A percentile compares a stretch with the other conserved stretches of the same genome.
phyloP scores from a whole-genome alignment of 2,113 vertebrate genomes.

The Phodopus roborovskii region DNA sequence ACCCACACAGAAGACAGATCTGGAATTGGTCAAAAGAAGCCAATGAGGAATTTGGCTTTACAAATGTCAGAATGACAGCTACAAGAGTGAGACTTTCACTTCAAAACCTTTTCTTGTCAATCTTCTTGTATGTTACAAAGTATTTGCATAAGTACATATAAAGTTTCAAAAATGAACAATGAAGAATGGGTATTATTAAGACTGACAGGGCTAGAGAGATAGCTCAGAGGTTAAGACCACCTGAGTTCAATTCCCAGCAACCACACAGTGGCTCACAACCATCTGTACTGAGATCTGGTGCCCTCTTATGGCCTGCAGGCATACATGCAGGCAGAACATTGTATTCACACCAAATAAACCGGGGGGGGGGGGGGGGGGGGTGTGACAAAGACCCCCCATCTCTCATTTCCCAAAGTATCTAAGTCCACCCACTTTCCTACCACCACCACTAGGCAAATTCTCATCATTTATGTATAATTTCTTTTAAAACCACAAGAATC shows the following conservation, averaged over 20 bases:
- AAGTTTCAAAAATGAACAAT: neutral
- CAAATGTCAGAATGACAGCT: neutral
- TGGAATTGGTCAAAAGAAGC: neutral
- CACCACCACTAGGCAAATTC: neutral
- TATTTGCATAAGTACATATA: neutral
- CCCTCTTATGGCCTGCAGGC: no score
- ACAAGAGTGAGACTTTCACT: neutral
- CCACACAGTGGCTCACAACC: no score
- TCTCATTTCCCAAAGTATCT: neutral
- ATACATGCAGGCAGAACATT: no score
- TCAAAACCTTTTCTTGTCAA: neutral
- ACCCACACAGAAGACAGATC: neutral
- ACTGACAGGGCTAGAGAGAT: no score
- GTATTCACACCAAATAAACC: no score
- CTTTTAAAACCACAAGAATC: slow-evolving; percentile 11
- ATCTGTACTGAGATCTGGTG: no score
- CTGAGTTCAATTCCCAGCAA: no score
- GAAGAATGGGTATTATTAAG: neutral
- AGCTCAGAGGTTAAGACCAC: no score
- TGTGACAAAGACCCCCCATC: neutral
- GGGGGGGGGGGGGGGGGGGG: no score
- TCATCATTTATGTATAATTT: neutral
- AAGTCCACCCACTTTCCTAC: neutral
- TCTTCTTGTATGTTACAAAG: neutral
- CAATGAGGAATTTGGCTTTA: slow-evolving; percentile 24